Evolutionary conservation across 1,140 invertebrate species (phyloP).

Genomic region (Battus philenor): DNA sequence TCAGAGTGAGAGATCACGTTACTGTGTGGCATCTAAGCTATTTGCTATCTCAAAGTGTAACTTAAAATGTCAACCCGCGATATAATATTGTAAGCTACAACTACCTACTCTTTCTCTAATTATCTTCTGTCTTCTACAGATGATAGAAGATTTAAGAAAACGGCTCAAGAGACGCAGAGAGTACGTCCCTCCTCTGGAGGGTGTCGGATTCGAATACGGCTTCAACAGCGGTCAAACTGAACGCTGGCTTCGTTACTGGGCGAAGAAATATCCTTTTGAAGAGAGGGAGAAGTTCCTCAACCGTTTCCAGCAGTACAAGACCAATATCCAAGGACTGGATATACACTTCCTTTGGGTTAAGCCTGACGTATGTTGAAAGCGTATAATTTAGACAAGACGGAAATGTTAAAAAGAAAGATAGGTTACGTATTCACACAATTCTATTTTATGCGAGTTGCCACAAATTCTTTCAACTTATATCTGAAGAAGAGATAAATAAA

Average conservation of each 20-base stretch:
- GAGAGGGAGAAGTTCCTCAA: conserved; percentile 82
- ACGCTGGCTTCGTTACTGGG: conserved; percentile 82
- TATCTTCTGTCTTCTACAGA: conserved; percentile 69
- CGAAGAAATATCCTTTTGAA: conserved; percentile 82
- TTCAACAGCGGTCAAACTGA: conserved; percentile 82
- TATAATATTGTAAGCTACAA: too few relatives aligned
- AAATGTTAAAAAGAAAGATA: too few relatives aligned
- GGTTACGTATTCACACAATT: too few relatives aligned
- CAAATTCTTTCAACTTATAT: too few relatives aligned
- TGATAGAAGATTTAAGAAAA: conserved; percentile 78
- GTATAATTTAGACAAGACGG: too few relatives aligned
- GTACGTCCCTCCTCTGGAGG: conserved; percentile 79
- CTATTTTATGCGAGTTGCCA: too few relatives aligned
- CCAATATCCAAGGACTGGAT: conserved; percentile 82
- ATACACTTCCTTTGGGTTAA: conserved; percentile 84
- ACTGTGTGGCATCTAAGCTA: too few relatives aligned
- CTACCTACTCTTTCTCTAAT: too few relatives aligned
- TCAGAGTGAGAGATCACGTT: too few relatives aligned
- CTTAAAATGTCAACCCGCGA: too few relatives aligned
- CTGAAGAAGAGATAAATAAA: too few relatives aligned
- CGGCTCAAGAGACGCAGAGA: conserved; percentile 76
- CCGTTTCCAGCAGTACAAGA: conserved; percentile 82
- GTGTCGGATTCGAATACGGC: conserved; percentile 84
- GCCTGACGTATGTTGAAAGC: conserved; percentile 59
- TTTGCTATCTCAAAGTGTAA: too few relatives aligned